Evolutionary conservation across 2,113 vertebrate genomes (phyloP).

Genomic region (Ceratotherium simum): DNA sequence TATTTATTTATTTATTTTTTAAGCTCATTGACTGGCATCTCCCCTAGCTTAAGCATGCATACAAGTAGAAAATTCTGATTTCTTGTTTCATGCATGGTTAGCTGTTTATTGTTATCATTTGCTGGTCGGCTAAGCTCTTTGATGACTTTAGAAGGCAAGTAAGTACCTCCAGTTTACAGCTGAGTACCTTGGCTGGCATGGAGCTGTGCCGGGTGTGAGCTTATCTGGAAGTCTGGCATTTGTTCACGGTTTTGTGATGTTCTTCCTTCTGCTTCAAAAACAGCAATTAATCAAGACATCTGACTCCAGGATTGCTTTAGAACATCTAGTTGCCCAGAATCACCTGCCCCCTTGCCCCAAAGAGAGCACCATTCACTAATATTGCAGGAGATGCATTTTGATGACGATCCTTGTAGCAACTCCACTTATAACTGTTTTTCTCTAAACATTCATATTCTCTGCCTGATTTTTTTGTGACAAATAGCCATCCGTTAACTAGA

Average conservation of each 20-base stretch:
- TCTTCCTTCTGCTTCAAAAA: slow-evolving; percentile 66
- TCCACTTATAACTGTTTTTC: neutral
- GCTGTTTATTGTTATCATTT: slow-evolving; percentile 75
- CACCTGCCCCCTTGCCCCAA: neutral
- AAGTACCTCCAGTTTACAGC: slow-evolving; percentile 45
- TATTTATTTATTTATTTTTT: neutral
- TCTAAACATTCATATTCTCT: neutral
- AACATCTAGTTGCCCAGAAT: neutral
- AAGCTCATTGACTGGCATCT: slow-evolving; percentile 58
- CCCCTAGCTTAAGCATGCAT: slow-evolving; percentile 51
- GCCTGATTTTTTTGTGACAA: neutral
- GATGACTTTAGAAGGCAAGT: slow-evolving; percentile 59
- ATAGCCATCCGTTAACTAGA: neutral
- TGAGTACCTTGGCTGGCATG: slow-evolving; percentile 28
- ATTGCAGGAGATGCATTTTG: neutral
- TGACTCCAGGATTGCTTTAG: slow-evolving; percentile 1
- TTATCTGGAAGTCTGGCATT: slow-evolving; percentile 61
- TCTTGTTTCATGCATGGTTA: slow-evolving; percentile 73
- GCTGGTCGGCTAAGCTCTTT: slow-evolving; percentile 68
- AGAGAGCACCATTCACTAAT: neutral
- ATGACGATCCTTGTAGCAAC: neutral
- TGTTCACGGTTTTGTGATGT: neutral
- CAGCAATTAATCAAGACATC: slow-evolving; percentile 54
- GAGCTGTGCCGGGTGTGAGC: neutral
- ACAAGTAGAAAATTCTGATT: slow-evolving; percentile 31